Percentiles rank a stretch among this genome's conserved stretches.
Conservation (phyloP, 2,797 vertebrate species). For the Enteromius paludinosus region DNA sequence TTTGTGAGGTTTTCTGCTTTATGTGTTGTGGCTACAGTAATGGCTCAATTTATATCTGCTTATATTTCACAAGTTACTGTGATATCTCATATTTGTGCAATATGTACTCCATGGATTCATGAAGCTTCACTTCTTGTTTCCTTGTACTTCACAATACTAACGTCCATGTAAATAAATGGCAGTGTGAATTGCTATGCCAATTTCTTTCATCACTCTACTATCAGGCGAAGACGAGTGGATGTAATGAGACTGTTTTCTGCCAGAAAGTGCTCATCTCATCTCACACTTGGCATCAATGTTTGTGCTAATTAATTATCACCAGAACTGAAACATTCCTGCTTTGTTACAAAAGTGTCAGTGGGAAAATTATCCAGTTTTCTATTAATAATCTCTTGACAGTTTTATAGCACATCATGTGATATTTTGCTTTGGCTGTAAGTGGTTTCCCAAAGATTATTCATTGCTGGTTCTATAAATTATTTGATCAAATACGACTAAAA, state of each 20-base stretch:
- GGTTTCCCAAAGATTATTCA: background rate
- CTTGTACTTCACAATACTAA: constrained; percentile 15
- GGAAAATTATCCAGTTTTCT: constrained; percentile 67
- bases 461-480: background rate
- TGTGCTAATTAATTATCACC: constrained; percentile 71
- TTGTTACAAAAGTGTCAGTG: constrained; percentile 65
- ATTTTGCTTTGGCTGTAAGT: constrained; percentile 4
- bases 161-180: constrained; percentile 2
- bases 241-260: constrained; percentile 44
- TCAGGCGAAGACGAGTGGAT: constrained; percentile 24
- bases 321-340: constrained; percentile 60
- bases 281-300: constrained; percentile 65
- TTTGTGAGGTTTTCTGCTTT: background rate
- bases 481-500: background rate
- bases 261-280: constrained; percentile 38
- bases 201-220: constrained; percentile 28
- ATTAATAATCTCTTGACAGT: constrained; percentile 51
- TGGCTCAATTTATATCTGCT: background rate
- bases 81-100: background rate
- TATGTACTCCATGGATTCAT: background rate
- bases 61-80: background rate
- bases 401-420: background rate
- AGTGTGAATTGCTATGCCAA: constrained; percentile 21
- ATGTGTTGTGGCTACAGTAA: background rate
- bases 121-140: constrained; percentile 14